Conservation (phyloP, 2,113 vertebrate genomes). For the Salminus brasiliensis region DNA sequence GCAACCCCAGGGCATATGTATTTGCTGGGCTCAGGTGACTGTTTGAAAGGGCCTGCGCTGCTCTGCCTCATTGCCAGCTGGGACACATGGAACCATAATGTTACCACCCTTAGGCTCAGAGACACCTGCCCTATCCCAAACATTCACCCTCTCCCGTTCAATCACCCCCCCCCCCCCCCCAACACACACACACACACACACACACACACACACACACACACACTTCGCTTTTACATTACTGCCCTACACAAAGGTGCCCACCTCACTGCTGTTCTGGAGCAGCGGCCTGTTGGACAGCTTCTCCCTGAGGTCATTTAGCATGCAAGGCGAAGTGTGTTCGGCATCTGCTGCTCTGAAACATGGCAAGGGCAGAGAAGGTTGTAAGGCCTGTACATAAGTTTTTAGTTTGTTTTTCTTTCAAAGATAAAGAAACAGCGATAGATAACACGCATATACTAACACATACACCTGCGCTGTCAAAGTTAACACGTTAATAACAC, state of each 20-base stretch:
- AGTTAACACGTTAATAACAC: too few relatives aligned
- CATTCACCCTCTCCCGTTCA: not conserved
- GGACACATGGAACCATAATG: constrained; percentile 11
- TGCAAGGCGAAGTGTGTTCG: constrained; percentile 48
- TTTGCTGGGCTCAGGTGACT: not conserved
- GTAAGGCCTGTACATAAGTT: not conserved
- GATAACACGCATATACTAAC: not conserved
- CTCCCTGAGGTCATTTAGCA: constrained; percentile 55
- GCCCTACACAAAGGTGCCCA: not conserved
- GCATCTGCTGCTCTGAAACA: constrained; percentile 50
- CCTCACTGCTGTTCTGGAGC: not conserved
- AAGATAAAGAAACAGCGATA: not conserved
- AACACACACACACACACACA: not conserved
- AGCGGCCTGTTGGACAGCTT: constrained; percentile 47
- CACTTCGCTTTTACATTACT: not conserved
- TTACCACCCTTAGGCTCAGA: constrained; percentile 22
- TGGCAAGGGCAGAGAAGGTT: constrained; percentile 48
- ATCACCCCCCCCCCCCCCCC: not conserved
- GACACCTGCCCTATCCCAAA: constrained; percentile 19
- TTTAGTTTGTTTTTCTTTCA: not conserved
- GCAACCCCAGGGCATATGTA: not conserved
- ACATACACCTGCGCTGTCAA: not conserved
- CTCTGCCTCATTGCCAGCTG: not conserved
- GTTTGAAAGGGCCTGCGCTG: not conserved
- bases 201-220: not conserved